A percentile compares a stretch with the other conserved stretches of the same genome.
Conservation (phyloP, 2,888 invertebrate species). For the Portevinia maculata region DNA sequence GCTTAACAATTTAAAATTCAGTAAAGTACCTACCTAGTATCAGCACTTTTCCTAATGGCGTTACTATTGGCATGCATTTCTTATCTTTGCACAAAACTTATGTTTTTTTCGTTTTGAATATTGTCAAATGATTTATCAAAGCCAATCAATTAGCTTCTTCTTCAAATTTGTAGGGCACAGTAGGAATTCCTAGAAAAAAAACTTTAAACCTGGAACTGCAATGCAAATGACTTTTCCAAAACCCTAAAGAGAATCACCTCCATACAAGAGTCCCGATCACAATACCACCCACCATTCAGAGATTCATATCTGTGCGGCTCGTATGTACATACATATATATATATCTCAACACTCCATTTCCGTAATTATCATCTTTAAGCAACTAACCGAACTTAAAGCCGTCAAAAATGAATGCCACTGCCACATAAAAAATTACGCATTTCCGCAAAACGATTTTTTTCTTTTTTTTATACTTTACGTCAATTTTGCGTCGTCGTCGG, state of each 20-base stretch:
- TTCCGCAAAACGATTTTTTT: constrained; percentile 56
- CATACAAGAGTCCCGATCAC: constrained; percentile 29
- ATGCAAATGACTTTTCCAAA: no score
- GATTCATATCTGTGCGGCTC: constrained; percentile 23
- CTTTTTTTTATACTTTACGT: constrained; percentile 39
- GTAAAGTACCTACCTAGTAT: no score
- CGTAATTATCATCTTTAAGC: constrained; percentile 40
- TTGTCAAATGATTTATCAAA: no score
- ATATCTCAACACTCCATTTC: constrained; percentile 32
- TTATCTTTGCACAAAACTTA: no score
- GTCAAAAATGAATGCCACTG: constrained; percentile 38
- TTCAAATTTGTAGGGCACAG: no score
- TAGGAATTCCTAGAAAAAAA: no score
- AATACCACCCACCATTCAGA: constrained; percentile 41
- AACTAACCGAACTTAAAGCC: constrained; percentile 37
- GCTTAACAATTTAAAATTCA: constrained; percentile 20
- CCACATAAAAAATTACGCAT: constrained; percentile 69
- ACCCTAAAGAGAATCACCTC: background rate
- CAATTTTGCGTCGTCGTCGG: constrained; percentile 45
- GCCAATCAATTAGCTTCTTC: no score
- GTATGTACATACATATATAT: no score
- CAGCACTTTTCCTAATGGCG: no score
- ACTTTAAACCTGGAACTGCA: no score
- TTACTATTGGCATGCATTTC: no score
- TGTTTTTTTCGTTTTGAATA: no score